Conservation (phyloP, 2,113 vertebrate species). For the Apaloderma vittatum region DNA sequence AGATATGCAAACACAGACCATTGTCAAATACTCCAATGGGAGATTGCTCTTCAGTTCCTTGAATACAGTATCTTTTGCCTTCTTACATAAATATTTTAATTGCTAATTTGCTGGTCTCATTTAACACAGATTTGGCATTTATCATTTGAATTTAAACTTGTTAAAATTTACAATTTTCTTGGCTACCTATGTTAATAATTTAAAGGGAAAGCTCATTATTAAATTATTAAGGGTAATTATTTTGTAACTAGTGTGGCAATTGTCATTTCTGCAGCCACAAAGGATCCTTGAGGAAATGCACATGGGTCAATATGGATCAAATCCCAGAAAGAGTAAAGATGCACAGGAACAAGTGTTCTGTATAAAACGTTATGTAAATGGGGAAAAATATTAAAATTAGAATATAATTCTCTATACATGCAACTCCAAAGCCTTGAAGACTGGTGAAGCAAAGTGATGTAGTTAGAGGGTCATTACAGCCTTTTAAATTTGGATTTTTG, state of each 20-base stretch:
- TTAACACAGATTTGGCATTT: slow-evolving; percentile 68
- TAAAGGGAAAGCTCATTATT: slow-evolving; percentile 66
- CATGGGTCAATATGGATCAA: background rate
- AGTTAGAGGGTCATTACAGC: background rate
- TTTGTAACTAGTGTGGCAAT: slow-evolving; percentile 53
- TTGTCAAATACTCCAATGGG: background rate
- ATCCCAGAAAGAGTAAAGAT: background rate
- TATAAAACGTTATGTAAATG: background rate
- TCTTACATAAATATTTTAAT: slow-evolving; percentile 76
- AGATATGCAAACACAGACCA: background rate
- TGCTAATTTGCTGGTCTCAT: slow-evolving; percentile 71
- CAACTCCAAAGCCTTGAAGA: background rate
- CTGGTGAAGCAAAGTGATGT: background rate
- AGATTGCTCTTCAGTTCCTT: background rate
- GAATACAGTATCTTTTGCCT: slow-evolving; percentile 27
- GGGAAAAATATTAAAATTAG: background rate
- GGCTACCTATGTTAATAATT: slow-evolving; percentile 73
- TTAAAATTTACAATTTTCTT: slow-evolving; percentile 67
- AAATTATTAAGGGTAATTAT: slow-evolving; percentile 64
- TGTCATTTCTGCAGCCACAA: slow-evolving; percentile 29
- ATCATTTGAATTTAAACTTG: slow-evolving; percentile 61
- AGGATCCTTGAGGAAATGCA: background rate
- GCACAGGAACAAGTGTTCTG: background rate
- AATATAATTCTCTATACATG: background rate
- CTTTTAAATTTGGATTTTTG: background rate